phyloP scores from a whole-genome alignment of 2,113 vertebrate genomes.

The Pelusios castaneus region DNA sequence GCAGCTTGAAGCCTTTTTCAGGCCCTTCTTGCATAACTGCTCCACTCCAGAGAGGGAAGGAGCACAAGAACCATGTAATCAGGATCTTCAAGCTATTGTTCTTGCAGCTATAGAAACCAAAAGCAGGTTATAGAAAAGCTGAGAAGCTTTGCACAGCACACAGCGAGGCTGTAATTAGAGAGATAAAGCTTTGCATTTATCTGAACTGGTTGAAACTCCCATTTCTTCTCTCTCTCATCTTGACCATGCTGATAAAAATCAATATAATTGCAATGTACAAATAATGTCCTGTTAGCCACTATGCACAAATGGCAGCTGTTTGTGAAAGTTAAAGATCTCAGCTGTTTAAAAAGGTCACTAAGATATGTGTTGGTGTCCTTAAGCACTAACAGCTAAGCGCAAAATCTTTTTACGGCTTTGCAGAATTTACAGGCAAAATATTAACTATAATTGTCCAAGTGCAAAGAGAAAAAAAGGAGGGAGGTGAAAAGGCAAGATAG shows the following conservation, averaged over 20 bases:
- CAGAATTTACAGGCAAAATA: not conserved
- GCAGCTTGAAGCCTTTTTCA: not conserved
- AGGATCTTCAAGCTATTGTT: rapidly evolving
- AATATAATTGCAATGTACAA: not conserved
- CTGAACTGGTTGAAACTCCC: not conserved
- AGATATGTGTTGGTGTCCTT: not conserved
- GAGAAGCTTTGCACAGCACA: not conserved
- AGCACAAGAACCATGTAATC: not conserved
- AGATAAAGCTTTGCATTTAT: not conserved
- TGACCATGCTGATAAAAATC: not conserved
- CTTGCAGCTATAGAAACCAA: not conserved
- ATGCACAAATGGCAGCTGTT: not conserved
- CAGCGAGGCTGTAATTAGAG: not conserved
- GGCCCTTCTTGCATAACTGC: not conserved
- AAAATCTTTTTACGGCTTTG: not conserved
- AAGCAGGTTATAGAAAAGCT: not conserved
- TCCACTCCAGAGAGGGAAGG: not conserved
- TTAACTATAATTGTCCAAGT: not conserved
- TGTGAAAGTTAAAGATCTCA: not conserved
- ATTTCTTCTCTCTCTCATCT: rapidly evolving
- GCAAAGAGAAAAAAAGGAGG: not conserved
- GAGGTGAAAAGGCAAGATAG: not conserved
- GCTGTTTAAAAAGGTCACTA: not conserved
- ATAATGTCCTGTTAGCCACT: not conserved
- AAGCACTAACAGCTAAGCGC: not conserved